Evolutionary conservation across 2,797 vertebrate species (phyloP), one percentile per base, ranked within the genome.

Genomic region (Brachymystax lenok): DNA sequence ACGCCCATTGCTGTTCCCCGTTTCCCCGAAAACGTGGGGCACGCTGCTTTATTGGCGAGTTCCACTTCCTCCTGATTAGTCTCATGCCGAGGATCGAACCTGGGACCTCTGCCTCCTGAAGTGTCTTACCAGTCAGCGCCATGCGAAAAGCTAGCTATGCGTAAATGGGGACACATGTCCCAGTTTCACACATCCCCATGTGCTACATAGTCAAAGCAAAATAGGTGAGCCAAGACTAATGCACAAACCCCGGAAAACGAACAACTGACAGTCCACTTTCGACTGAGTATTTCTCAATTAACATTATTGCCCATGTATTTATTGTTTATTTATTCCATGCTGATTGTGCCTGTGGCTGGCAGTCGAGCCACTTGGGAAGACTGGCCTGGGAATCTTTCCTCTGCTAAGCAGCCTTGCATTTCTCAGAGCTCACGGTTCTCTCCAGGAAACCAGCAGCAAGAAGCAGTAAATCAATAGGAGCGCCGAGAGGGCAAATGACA

Each of bases 391-490:
- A 92, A 87, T 85, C 81, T 90, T 85, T 87, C 85, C 86, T 86
- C 86, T 91, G 91, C 91, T 89, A 82, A 89, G 89, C 87, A 80
- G 83, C 82, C 85, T 87, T 85, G 84, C 79, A 77, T 85, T 86
- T 87, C 83, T 91, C 63, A 80, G 85, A 80, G 86, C 88, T 88
- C 21, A 50, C 87, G 82, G 89, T 90, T 83, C 91, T 89, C 90
- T 91, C 89, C 89, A 92, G 93, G 90, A 93, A 91, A 90, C 84
- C 80, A 90, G 86, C 87, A 90, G 88, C 88, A 86, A 88, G 88
- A 86, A 91, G 88, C 92, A 94, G 92, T 93, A 94, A 94, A 95
- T 95, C 93, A 95, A 94, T 94, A 92, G 89, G 85, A 88, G 90
- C 84, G 84, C 90, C 82, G 87, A 85, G 92, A 93, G 93, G 93